phyloP scores from a whole-genome alignment of 1,140 invertebrate genomes.

The Mamestra configurata region DNA sequence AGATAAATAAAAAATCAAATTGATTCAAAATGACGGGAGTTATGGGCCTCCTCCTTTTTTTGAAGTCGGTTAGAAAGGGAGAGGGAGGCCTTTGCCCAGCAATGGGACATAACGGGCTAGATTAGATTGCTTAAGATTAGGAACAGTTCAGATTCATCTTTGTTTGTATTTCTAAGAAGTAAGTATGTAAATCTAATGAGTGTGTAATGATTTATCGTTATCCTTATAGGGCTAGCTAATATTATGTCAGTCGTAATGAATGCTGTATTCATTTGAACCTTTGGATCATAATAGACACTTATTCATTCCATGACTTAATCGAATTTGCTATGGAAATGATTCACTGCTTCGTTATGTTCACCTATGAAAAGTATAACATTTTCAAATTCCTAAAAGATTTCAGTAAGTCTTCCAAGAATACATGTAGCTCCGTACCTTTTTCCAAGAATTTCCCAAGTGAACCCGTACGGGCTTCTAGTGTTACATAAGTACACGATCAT shows the following conservation, averaged over 20 bases:
- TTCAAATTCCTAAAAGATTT: background rate
- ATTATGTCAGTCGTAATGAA: constrained; percentile 15
- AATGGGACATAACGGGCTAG: no score
- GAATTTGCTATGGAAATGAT: constrained; percentile 4
- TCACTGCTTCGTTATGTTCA: background rate
- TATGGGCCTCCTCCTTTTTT: no score
- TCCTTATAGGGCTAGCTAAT: constrained; percentile 9
- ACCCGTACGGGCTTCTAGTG: constrained; percentile 6
- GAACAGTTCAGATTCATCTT: constrained; percentile 9
- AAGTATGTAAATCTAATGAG: constrained; percentile 14
- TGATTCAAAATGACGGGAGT: no score
- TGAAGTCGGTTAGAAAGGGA: no score
- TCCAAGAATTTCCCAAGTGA: background rate
- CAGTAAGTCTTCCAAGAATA: no score
- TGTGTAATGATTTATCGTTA: constrained; percentile 7
- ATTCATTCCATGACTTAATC: constrained; percentile 23
- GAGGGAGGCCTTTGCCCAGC: no score
- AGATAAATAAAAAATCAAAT: no score
- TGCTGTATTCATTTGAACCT: constrained; percentile 17
- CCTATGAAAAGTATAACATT: background rate
- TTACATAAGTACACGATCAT: constrained; percentile 33
- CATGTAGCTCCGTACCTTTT: background rate
- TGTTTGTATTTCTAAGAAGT: constrained; percentile 13
- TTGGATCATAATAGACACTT: constrained; percentile 5
- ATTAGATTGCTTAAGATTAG: background rate